Evolutionary conservation across 2,888 invertebrate genomes (phyloP), one percentile per base, ranked within the genome.

Genomic region (Ophion costatus): DNA sequence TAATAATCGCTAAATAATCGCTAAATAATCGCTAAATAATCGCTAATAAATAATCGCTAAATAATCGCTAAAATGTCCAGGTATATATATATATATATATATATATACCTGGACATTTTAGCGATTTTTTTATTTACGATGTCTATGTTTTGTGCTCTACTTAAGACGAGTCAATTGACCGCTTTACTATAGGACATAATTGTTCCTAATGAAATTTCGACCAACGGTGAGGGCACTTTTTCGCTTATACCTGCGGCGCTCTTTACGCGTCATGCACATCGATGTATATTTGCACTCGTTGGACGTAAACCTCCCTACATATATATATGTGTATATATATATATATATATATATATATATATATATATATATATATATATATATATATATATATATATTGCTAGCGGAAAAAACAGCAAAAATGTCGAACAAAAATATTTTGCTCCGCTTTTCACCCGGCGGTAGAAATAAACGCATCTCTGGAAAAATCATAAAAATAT

Each of bases 181-280:
- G 64, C 63, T 56, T 82, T 66, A 85, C 85, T 76, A 75, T 75
- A 77, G 80, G 42, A 71, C 67, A 80, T 86, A 83, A 82, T 83
- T 56, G 63, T 84, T 67, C 73, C 77, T 86, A 81, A 86, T 86
- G 80, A 80, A 85, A 85, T 86, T 86, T 83, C 67, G 82, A 78
- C 77, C 86, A 77, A 80, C 82, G 82, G 84, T 79, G 71, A 76
- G 74, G 74, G 69, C 79, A 57, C 59, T 75, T 74, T 67, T 38
- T 24, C 67, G 20, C 45, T 57, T 67, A 61, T 80, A 81, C 80
- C 80, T 81, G 77, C 63, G 42, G 64, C 20, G 20, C n/a, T 61
- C 61, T 61, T 73, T 73, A 73, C 59, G 61, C 20, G 69, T 22
- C 24, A n/a, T 61, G 20, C n/a, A 56, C n/a, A 7, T 38, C 38